These are phyloP conservation scores for Drepanosiphum platanoidis DNA, from an alignment of 2,888 invertebrate genomes.

Conservation along the genomic window DNA sequence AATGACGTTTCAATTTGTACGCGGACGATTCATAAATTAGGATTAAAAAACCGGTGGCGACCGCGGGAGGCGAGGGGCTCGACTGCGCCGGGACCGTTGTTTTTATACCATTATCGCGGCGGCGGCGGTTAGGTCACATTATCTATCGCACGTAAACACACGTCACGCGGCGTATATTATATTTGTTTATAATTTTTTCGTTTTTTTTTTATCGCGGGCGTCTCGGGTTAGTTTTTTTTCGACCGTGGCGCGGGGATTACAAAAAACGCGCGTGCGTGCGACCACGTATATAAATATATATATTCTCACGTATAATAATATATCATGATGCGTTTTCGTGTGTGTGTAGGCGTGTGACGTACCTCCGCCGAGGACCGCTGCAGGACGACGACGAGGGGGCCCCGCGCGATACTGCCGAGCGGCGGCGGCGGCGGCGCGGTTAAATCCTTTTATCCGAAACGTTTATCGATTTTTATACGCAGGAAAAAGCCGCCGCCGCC, in stretches of 20 bases:
- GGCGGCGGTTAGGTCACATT: neutral
- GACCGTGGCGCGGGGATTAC: slow-evolving; percentile 19
- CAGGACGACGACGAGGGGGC: neutral
- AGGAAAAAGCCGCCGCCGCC: slow-evolving; percentile 43
- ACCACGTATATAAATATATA: neutral
- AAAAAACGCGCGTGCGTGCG: neutral
- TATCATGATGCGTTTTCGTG: too few species aligned
- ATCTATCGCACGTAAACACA: neutral
- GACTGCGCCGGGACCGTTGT: neutral
- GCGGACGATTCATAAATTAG: slow-evolving; percentile 61
- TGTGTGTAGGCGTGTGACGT: too few species aligned
- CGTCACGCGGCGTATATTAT: neutral
- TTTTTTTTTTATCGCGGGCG: neutral
- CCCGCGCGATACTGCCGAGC: neutral
- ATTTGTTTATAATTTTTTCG: neutral
- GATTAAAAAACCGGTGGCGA: slow-evolving; percentile 54
- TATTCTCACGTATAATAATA: neutral
- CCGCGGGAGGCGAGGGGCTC: slow-evolving; percentile 8
- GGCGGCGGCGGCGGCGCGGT: neutral
- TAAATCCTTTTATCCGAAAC: slow-evolving; percentile 46
- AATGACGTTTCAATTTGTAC: slow-evolving; percentile 59
- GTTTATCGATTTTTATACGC: slow-evolving; percentile 49
- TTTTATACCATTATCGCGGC: neutral
- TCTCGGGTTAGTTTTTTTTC: slow-evolving; percentile 6
- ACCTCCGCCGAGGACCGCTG: too few species aligned